Evolutionary conservation across 1,140 invertebrate species (phyloP).

Genomic region (Hypsibius dujardini): DNA sequence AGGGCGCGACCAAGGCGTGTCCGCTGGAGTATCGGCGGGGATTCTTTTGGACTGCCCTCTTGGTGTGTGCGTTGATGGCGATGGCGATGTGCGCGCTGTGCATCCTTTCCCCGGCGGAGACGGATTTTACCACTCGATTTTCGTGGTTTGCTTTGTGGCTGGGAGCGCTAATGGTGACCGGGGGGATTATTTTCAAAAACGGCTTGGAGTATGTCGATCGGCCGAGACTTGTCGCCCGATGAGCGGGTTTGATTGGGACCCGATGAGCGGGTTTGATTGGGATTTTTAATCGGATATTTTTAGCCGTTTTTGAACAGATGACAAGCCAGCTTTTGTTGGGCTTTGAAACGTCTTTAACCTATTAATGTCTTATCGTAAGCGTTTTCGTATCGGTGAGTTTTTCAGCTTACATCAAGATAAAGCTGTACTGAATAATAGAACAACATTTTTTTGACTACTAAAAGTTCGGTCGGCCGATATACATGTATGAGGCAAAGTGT

Average conservation of each 20-base stretch:
- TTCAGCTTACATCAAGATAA: too few relatives aligned
- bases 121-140: conserved; percentile 7
- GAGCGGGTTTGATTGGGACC: neutral
- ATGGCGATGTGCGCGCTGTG: neutral
- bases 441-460: too few relatives aligned
- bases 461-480: too few relatives aligned
- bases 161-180: neutral
- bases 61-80: neutral
- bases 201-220: conserved; percentile 3
- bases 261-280: neutral
- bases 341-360: too few relatives aligned
- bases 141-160: conserved; percentile 10
- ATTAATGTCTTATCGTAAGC: too few relatives aligned
- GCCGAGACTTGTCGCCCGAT: neutral
- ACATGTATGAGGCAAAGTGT: too few relatives aligned
- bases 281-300: too few relatives aligned
- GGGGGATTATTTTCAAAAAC: neutral
- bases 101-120: neutral
- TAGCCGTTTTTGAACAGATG: too few relatives aligned
- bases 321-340: too few relatives aligned
- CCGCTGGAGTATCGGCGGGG: conserved; percentile 43
- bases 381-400: too few relatives aligned
- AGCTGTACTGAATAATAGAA: too few relatives aligned
- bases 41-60: conserved; percentile 3
- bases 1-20: conserved; percentile 51